Conservation (phyloP, 2,113 vertebrate species). For the Clarias batrachus region DNA sequence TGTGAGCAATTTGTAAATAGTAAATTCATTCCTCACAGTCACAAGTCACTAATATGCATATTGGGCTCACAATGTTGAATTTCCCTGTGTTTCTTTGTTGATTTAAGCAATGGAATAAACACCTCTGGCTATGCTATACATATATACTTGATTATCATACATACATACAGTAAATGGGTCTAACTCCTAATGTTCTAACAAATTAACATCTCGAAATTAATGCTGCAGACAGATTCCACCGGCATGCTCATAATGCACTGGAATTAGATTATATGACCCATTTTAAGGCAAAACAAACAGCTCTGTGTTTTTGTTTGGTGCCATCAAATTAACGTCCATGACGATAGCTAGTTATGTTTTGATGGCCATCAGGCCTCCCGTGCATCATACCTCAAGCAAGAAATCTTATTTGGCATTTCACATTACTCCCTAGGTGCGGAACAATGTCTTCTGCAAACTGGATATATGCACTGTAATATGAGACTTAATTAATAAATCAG, state of each 20-base stretch:
- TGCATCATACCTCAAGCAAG: conserved; percentile 4
- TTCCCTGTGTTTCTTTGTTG: neutral
- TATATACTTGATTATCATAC: conserved; percentile 16
- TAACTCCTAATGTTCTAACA: neutral
- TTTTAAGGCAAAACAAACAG: conserved; percentile 24
- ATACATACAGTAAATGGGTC: neutral
- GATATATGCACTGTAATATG: conserved; percentile 18
- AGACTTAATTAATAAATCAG: conserved; percentile 47
- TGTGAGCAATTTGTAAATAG: conserved; percentile 22
- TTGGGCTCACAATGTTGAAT: neutral
- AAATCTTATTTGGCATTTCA: neutral
- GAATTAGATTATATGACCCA: conserved; percentile 33
- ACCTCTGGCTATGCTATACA: neutral
- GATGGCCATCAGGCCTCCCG: neutral
- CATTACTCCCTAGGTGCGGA: neutral
- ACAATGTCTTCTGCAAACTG: conserved; percentile 19
- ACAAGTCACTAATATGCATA: neutral
- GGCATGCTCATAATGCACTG: neutral
- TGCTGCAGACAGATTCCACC: neutral
- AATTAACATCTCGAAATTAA: conserved; percentile 1
- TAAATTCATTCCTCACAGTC: neutral
- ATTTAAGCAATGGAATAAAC: conserved; percentile 2
- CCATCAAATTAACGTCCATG: conserved; percentile 47
- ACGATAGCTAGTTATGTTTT: conserved; percentile 29
- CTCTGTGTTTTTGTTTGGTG: conserved; percentile 5